Percentiles rank a stretch among this genome's conserved stretches.
These are phyloP conservation scores for Morone saxatilis DNA, from an alignment of 2,113 vertebrate species.

Conservation along the genomic window DNA sequence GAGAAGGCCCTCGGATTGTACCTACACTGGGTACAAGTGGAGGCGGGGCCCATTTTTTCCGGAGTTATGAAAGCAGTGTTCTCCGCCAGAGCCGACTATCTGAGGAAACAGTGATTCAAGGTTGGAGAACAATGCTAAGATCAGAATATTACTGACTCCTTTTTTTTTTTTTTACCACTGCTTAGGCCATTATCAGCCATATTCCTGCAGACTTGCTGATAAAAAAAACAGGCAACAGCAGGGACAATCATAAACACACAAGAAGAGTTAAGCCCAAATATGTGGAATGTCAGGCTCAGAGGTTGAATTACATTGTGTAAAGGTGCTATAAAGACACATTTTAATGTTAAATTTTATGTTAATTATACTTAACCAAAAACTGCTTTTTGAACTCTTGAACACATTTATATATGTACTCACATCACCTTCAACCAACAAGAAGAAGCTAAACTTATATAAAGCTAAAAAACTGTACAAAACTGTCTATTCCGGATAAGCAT, in stretches of 20 bases:
- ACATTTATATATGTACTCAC: no score
- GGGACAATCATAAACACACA: background rate
- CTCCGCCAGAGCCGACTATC: slow-evolving; percentile 13
- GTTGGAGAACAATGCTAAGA: slow-evolving; percentile 30
- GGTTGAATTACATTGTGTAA: background rate
- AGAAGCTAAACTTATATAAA: background rate
- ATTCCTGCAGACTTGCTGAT: background rate
- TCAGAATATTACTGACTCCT: background rate
- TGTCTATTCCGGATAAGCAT: background rate
- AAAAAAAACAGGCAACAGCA: background rate
- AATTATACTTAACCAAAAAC: no score
- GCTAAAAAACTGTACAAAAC: background rate
- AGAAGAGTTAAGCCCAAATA: background rate
- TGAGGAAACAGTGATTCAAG: slow-evolving; percentile 31
- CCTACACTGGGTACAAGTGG: slow-evolving; percentile 27
- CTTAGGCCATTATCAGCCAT: background rate
- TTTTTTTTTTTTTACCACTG: background rate
- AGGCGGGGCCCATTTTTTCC: slow-evolving; percentile 32
- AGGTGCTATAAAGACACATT: no score
- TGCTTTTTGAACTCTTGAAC: no score
- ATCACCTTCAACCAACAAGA: background rate
- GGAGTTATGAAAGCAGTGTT: slow-evolving; percentile 23
- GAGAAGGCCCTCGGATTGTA: slow-evolving; percentile 23
- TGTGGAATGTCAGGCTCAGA: background rate
- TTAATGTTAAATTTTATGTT: no score